phyloP scores from a whole-genome alignment of 2,797 vertebrate species.

The Scarus forsteni region DNA sequence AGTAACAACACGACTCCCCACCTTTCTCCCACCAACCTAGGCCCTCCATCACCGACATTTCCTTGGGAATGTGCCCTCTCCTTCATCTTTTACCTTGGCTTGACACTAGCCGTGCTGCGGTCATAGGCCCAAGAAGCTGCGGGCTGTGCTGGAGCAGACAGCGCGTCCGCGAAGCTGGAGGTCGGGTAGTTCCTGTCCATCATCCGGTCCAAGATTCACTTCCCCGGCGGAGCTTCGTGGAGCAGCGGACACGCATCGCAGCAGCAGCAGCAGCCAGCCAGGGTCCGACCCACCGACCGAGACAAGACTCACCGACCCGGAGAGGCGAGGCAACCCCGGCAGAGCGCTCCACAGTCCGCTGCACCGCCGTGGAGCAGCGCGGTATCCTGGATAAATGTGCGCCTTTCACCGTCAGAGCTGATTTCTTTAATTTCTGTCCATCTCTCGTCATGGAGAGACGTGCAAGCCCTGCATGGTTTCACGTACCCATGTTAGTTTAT shows the following conservation, averaged over 20 bases:
- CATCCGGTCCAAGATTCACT: constrained; percentile 86
- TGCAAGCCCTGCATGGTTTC: constrained; percentile 71
- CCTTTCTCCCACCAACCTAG: constrained; percentile 63
- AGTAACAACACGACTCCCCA: constrained; percentile 15
- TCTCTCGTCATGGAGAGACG: constrained; percentile 63
- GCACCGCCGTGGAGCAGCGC: constrained; percentile 35
- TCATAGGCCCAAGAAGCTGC: constrained; percentile 88
- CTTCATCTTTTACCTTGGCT: constrained; percentile 91
- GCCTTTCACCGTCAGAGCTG: constrained; percentile 24
- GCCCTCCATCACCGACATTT: constrained; percentile 89
- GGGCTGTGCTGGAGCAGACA: constrained; percentile 89
- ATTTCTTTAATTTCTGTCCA: constrained; percentile 62
- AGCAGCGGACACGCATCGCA: constrained; percentile 81
- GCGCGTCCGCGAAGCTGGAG: constrained; percentile 91
- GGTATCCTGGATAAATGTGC: constrained; percentile 42
- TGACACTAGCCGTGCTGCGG: constrained; percentile 86
- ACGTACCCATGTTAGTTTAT: constrained; percentile 85
- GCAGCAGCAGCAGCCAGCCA: constrained; percentile 53
- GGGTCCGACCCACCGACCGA: constrained; percentile 43
- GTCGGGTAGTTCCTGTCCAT: constrained; percentile 97
- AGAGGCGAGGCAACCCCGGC: constrained; percentile 63
- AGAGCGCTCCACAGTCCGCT: constrained; percentile 29
- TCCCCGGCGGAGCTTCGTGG: constrained; percentile 79
- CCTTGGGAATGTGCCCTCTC: constrained; percentile 79
- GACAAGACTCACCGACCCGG: constrained; percentile 17